A percentile compares a stretch with the other conserved stretches of the same genome.
Evolutionary conservation across 2,888 invertebrate species (phyloP).

Genomic region (Cryptus viduatorius): DNA sequence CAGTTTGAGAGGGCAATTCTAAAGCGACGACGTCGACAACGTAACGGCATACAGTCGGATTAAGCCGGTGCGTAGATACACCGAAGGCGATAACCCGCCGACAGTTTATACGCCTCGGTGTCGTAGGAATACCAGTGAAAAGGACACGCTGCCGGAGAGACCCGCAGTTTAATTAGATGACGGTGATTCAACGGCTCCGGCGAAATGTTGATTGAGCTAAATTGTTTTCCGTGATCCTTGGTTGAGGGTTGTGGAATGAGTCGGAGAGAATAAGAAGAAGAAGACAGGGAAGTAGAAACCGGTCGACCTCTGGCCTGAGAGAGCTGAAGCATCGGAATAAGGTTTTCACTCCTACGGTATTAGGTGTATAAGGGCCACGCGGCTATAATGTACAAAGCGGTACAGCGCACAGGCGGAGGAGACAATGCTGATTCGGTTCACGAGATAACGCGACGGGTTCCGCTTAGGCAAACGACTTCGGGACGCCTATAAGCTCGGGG

Average conservation of each 20-base stretch:
- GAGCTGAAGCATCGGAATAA: constrained; percentile 54
- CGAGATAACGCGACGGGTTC: constrained; percentile 75
- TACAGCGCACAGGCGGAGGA: constrained; percentile 69
- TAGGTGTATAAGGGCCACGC: constrained; percentile 47
- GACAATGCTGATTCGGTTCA: constrained; percentile 82
- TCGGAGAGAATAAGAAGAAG: constrained; percentile 33
- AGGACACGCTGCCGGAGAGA: constrained; percentile 67
- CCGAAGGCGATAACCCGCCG: constrained; percentile 80
- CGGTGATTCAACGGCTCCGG: constrained; percentile 79
- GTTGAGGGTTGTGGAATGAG: constrained; percentile 44
- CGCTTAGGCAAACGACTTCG: constrained; percentile 76
- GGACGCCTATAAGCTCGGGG: constrained; percentile 54
- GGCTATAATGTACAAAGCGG: constrained; percentile 31
- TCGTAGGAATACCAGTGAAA: constrained; percentile 70
- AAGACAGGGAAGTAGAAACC: constrained; percentile 27
- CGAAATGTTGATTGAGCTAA: constrained; percentile 85
- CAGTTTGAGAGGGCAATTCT: constrained; percentile 33
- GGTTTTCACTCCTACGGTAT: constrained; percentile 44
- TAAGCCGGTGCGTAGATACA: constrained; percentile 79
- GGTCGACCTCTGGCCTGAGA: constrained; percentile 47
- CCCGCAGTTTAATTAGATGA: constrained; percentile 84
- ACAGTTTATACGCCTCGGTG: constrained; percentile 81
- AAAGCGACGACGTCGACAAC: constrained; percentile 19
- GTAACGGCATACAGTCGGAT: constrained; percentile 77
- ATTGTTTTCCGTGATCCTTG: constrained; percentile 81